These are phyloP conservation scores for Standfussiana lucernea DNA, from an alignment of 2,888 invertebrate genomes.

Conservation along the genomic window DNA sequence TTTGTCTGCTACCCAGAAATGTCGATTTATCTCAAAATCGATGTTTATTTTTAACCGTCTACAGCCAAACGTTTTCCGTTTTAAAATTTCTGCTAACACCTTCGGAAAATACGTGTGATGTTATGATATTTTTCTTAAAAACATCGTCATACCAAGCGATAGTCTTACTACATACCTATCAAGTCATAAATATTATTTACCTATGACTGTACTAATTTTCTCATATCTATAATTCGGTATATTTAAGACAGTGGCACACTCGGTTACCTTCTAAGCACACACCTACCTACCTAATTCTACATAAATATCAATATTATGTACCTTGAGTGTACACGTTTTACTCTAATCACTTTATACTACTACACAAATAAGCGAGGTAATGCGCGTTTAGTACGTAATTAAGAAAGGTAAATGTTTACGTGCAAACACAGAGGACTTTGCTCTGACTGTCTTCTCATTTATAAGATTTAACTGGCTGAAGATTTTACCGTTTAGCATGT, in stretches of 20 bases:
- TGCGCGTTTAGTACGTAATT: conserved; percentile 47
- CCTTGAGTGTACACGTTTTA: conserved; percentile 18
- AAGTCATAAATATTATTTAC: conserved; percentile 31
- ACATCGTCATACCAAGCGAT: background rate
- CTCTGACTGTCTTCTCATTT: conserved; percentile 10
- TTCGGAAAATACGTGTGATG: background rate
- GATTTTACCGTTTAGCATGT: background rate
- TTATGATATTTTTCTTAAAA: background rate
- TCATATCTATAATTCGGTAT: conserved; percentile 26
- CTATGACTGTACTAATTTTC: conserved; percentile 7
- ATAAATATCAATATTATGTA: conserved; percentile 22
- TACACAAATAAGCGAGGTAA: conserved; percentile 56
- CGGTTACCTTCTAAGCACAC: background rate
- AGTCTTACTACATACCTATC: background rate
- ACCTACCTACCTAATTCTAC: background rate
- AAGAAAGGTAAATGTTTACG: conserved; percentile 51
- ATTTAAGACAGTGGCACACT: conserved; percentile 35
- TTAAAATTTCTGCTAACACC: background rate
- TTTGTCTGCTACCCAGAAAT: background rate
- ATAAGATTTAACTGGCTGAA: conserved; percentile 22
- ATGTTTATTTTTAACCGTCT: background rate
- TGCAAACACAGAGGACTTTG: conserved; percentile 25
- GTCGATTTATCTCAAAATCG: background rate
- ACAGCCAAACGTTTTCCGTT: background rate
- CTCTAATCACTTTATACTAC: conserved; percentile 57